phyloP scores from a whole-genome alignment of 1,140 invertebrate species.

The Venustaconcha ellipsiformis region DNA sequence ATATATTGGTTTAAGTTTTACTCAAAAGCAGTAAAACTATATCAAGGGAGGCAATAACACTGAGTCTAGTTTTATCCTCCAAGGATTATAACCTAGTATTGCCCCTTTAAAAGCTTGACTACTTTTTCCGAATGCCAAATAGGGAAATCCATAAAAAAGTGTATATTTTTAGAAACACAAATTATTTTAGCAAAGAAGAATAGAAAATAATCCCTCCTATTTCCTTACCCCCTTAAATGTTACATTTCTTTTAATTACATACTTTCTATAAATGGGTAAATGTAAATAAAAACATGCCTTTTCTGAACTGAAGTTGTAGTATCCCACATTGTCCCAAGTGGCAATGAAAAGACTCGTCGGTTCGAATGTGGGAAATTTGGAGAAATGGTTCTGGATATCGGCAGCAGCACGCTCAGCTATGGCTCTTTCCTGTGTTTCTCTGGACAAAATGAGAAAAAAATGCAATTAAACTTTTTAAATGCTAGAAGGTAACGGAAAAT shows the following conservation, averaged over 20 bases:
- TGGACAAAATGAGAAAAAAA: slow-evolving; percentile 45
- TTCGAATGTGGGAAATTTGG: slow-evolving; percentile 77
- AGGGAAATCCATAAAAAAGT: too few relatives aligned
- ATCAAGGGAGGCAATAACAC: too few relatives aligned
- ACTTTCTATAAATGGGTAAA: background rate
- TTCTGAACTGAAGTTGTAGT: slow-evolving; percentile 73
- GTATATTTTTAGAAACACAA: too few relatives aligned
- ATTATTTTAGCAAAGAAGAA: too few relatives aligned
- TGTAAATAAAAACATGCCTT: slow-evolving; percentile 68
- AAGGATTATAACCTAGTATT: too few relatives aligned
- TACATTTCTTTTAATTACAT: background rate
- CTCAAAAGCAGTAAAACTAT: too few relatives aligned
- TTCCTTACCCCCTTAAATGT: background rate
- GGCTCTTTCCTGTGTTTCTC: slow-evolving; percentile 78
- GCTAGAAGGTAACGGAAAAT: too few relatives aligned
- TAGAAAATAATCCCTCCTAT: too few relatives aligned
- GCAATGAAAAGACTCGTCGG: slow-evolving; percentile 78
- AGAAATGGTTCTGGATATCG: slow-evolving; percentile 80
- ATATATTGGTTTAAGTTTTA: too few relatives aligned
- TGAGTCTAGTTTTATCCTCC: too few relatives aligned
- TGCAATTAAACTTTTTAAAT: background rate
- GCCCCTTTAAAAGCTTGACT: too few relatives aligned
- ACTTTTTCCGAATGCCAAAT: too few relatives aligned
- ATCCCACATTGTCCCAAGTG: slow-evolving; percentile 82
- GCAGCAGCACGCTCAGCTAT: slow-evolving; percentile 77